Base-by-base conservation (phyloP, 2,797 vertebrate genomes). In the Prunella strophiata region DNA sequence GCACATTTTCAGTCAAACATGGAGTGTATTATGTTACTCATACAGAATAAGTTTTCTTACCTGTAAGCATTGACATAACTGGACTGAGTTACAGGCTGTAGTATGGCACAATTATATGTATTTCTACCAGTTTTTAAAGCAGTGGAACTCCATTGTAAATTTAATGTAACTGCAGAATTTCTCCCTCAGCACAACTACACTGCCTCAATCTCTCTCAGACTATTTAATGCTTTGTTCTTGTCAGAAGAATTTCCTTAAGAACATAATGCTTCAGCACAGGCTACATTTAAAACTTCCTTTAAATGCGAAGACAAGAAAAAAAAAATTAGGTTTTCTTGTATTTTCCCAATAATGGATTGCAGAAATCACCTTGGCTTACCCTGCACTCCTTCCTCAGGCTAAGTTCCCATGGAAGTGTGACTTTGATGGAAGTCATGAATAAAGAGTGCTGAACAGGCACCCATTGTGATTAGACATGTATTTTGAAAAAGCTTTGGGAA, bases 401-500 rank as follows among this genome's bases (percentile, higher is more conserved):
- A 61, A 61, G 43, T 70, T 93, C 67, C 65, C 38, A 15, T 3
- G 11, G 52, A 63, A 71, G 55, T 13, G 20, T 85, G 91, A 74
- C 79, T 95, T 88, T 71, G 85, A 80, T 75, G 68, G 83, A 84
- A 94, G 57, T 47, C 40, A 5, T 19, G 74, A 74, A 66, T 81
- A 71, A 76, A 58, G 73, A 88, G 66, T 43, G 59, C 48, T 63
- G 82, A 93, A 17, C 77, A 70, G 76, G 76, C 54, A 81, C 55
- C 68, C 52, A 17, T 88, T 94, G 77, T 87, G 88, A 76, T 91
- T 87, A 87, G 88, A 75, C 45, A 70, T 0, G 0, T 67, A 22
- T 58, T 93, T 88, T 85, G 51, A 40, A 76, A 93, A 94, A 88
- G 70, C 70, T 96, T 93, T 91, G 82, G 74, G 81, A 95, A 87